Evolutionary conservation across 2,797 vertebrate species (phyloP), one percentile per base, ranked within the genome.

Genomic region (Eremophila alpestris): DNA sequence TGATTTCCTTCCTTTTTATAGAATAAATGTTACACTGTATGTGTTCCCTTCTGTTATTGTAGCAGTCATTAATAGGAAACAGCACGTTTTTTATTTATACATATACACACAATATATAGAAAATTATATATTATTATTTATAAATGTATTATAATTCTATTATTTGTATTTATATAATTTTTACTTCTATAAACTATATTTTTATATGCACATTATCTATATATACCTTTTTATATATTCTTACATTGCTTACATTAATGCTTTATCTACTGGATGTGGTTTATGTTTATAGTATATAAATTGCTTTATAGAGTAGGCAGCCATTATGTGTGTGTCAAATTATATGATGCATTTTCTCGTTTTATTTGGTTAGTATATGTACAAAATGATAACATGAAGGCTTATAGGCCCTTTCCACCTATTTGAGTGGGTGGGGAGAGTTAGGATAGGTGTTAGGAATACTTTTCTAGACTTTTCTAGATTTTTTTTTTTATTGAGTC

Each of bases 31-130:
- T 52, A n/a, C n/a, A 16, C 14, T 87, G 51, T 8, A 16, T 8
- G 27, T 34, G 38, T 45, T 15, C 30, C 68, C 23, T 30, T 32
- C 49, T 8, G 3, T 23, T 45, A 49, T 1, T 46, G 83, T 63
- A 81, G 54, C 32, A 64, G 38, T 24, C 11, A 7, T n/a, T 34
- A 43, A 4, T 48, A 52, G 27, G 18, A 67, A 87, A 43, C 4
- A 46, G 17, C 5, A 38, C 4, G 7, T 45, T 60, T 43, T 17
- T 20, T 24, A 8, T 30, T 38, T 21, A 20, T 32, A 19, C 3
- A 24, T 30, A 32, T 1, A n/a, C 1, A 43, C 1, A 38, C 15
- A 23, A 24, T 30, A 24, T 4, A 46, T 22, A 52, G 3, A 55
- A 78, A 69, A 48, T 17, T 0, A 30, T 21, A 45, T 20, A 40